Conservation (phyloP, 2,888 invertebrate genomes). For the Apamea anceps region DNA sequence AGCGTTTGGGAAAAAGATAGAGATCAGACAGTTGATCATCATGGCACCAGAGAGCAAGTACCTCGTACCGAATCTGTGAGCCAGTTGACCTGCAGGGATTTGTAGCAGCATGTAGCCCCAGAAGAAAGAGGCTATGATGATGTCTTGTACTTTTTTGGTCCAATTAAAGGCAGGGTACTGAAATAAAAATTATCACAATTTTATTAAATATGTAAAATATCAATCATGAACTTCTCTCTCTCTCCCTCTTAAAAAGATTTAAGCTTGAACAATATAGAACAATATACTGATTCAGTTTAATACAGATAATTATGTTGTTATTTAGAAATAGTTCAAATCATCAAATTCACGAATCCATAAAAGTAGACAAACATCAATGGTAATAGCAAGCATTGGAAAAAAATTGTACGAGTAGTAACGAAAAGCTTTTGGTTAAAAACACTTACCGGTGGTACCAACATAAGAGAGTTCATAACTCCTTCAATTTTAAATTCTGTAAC, state of each 20-base stretch:
- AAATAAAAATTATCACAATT: constrained; percentile 37
- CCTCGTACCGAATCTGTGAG: constrained; percentile 93
- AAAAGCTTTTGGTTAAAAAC: neutral
- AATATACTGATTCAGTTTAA: neutral
- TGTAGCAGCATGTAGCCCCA: constrained; percentile 93
- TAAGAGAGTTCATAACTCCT: constrained; percentile 35
- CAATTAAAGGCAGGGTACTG: constrained; percentile 88
- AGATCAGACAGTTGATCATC: constrained; percentile 91
- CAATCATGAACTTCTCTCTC: too few relatives aligned
- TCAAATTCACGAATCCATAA: neutral
- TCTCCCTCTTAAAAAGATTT: too few relatives aligned
- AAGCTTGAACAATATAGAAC: neutral
- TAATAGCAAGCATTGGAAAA: neutral
- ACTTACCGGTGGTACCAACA: constrained; percentile 50
- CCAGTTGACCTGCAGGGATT: constrained; percentile 92
- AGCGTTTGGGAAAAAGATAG: constrained; percentile 92
- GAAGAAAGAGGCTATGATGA: constrained; percentile 89
- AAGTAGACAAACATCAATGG: neutral
- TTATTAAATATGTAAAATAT: neutral
- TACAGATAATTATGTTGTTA: neutral
- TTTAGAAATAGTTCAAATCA: neutral
- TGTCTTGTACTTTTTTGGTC: constrained; percentile 87
- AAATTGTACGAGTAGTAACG: neutral
- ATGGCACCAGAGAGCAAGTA: constrained; percentile 90
- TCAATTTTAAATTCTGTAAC: constrained; percentile 27